Conservation (phyloP, 2,797 vertebrate genomes). For the Platalea minor region DNA sequence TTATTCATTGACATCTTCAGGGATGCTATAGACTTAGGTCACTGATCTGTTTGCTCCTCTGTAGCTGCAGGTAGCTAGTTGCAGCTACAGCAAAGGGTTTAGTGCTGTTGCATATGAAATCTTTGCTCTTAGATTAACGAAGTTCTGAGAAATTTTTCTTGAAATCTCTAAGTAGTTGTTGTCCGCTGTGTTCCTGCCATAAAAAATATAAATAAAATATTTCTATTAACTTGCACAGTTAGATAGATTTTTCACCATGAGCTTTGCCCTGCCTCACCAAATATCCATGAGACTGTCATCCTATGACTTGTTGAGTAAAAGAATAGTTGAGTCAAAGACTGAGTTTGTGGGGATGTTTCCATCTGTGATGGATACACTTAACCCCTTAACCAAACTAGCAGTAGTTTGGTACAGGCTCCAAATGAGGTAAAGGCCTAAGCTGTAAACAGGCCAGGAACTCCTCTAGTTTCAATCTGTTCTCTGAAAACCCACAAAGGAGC, state of each 20-base stretch:
- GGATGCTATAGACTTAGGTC: background rate
- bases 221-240: slow-evolving; percentile 17
- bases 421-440: background rate
- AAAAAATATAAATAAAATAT: slow-evolving; percentile 38
- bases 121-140: slow-evolving; percentile 23
- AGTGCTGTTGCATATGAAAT: background rate
- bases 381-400: background rate
- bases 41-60: background rate
- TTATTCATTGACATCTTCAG: slow-evolving; percentile 78
- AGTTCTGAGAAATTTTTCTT: slow-evolving; percentile 12
- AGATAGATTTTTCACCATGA: background rate
- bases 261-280: background rate
- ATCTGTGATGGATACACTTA: background rate
- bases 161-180: slow-evolving; percentile 4
- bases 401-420: background rate
- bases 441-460: background rate
- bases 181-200: slow-evolving; percentile 21
- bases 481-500: background rate
- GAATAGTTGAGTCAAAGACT: background rate
- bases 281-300: background rate
- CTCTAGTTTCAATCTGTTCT: background rate
- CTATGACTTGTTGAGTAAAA: background rate
- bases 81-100: background rate
- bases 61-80: background rate
- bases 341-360: background rate